These are phyloP conservation scores for Diadophis punctatus DNA, from an alignment of 2,113 vertebrate species.

Conservation along the genomic window DNA sequence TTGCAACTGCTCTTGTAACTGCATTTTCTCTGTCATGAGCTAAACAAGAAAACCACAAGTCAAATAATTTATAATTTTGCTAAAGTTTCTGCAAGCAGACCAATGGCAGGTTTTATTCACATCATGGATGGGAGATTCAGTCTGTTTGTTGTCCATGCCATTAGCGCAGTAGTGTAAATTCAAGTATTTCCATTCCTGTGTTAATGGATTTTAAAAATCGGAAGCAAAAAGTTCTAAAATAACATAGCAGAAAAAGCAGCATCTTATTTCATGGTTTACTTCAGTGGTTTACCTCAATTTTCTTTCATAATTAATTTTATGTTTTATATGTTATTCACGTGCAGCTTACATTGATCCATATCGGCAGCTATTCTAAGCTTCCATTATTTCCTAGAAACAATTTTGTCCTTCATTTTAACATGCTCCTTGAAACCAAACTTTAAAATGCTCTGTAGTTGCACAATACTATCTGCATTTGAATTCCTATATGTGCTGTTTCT, in stretches of 20 bases:
- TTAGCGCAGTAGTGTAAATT: neutral
- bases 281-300: neutral
- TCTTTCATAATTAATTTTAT: neutral
- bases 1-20: conserved; percentile 96
- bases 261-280: neutral
- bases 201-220: neutral
- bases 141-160: neutral
- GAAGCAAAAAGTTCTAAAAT: neutral
- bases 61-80: neutral
- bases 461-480: neutral
- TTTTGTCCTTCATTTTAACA: neutral
- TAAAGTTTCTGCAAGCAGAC: neutral
- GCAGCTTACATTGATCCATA: neutral
- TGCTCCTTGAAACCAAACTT: neutral
- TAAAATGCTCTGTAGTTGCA: neutral
- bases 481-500: neutral
- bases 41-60: conserved; percentile 46
- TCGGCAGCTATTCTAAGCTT: neutral
- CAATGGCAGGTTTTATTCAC: neutral
- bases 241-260: neutral
- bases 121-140: neutral
- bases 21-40: conserved; percentile 88
- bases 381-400: neutral
- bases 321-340: neutral
- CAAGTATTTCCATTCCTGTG: neutral